A percentile compares a stretch with the other conserved stretches of the same genome.
phyloP scores from a whole-genome alignment of 2,113 vertebrate genomes.

The Poicephalus gulielmi region DNA sequence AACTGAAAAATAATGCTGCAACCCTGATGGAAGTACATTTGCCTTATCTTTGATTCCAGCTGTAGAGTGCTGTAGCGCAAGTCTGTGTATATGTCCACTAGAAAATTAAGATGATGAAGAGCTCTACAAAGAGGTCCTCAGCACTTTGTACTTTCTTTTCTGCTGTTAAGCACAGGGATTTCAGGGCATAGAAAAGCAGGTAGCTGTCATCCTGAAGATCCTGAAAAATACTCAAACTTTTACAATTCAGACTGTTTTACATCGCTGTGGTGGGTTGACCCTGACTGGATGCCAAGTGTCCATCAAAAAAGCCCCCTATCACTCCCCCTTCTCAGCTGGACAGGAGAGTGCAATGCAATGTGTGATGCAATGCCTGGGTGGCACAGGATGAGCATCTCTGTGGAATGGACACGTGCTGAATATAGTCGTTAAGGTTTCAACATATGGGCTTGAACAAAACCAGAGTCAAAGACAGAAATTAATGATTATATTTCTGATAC shows the following conservation, averaged over 20 bases:
- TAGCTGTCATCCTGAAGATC: neutral
- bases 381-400: neutral
- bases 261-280: neutral
- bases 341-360: neutral
- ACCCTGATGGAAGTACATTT: no score
- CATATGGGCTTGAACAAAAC: neutral
- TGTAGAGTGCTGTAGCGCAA: neutral
- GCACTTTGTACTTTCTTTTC: neutral
- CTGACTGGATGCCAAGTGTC: neutral
- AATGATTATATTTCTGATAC: neutral
- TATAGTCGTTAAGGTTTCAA: neutral
- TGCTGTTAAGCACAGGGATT: neutral
- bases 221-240: neutral
- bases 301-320: neutral
- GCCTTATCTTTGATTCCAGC: neutral
- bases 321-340: neutral
- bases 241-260: neutral
- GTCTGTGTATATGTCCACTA: neutral
- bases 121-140: neutral
- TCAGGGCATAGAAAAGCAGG: neutral
- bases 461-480: neutral
- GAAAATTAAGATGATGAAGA: neutral
- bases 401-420: neutral
- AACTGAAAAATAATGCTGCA: no score
- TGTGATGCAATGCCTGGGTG: neutral